phyloP scores from a whole-genome alignment of 2,888 invertebrate genomes.

The Bugula neritina region DNA sequence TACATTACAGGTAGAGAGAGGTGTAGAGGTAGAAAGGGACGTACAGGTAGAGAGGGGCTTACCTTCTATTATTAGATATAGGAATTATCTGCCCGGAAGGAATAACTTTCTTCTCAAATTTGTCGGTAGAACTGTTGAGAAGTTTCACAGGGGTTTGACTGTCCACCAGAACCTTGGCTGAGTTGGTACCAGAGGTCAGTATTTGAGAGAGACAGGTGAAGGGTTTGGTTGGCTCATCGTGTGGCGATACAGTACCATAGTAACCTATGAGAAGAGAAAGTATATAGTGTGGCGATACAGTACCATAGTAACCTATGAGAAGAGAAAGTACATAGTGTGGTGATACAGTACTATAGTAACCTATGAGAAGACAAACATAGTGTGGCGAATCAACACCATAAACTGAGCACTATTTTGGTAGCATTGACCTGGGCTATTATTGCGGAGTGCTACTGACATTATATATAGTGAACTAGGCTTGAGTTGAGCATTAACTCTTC shows the following conservation, averaged over 20 bases:
- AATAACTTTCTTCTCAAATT: background rate
- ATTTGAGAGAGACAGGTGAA: background rate
- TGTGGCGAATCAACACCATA: background rate
- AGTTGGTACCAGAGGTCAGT: background rate
- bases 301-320: background rate
- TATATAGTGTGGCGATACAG: background rate
- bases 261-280: background rate
- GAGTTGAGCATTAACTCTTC: no score
- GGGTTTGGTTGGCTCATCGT: slow-evolving; percentile 6
- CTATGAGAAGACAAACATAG: background rate
- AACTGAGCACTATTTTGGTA: no score
- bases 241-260: slow-evolving; percentile 10
- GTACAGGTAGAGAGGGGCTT: no score
- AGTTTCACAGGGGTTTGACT: background rate
- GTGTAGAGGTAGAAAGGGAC: no score
- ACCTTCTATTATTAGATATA: background rate
- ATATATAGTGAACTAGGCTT: no score
- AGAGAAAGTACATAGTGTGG: background rate
- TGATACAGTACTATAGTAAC: background rate
- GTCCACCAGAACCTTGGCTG: background rate
- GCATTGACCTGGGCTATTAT: no score
- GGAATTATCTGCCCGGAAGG: slow-evolving; percentile 1
- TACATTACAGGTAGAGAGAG: no score
- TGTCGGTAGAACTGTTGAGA: background rate
- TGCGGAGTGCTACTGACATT: no score